phyloP scores from a whole-genome alignment of 2,888 invertebrate genomes.

The Protodeltote pygarga region DNA sequence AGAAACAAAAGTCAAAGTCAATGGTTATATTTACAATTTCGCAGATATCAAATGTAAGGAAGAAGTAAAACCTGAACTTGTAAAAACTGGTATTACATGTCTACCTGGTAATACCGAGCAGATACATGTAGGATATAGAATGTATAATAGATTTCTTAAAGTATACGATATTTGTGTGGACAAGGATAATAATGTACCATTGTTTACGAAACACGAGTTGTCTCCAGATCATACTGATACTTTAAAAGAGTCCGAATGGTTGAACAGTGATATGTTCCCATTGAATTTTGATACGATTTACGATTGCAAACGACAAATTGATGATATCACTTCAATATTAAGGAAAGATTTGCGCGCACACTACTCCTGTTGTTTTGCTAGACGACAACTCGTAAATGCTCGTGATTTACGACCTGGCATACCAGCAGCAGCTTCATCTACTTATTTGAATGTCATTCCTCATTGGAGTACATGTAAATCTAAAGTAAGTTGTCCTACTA shows the following conservation, averaged over 20 bases:
- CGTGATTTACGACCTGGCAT: constrained; percentile 62
- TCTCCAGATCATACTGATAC: constrained; percentile 38
- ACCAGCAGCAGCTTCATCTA: constrained; percentile 56
- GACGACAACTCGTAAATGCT: constrained; percentile 62
- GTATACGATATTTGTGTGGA: constrained; percentile 65
- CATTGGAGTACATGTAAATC: constrained; percentile 68
- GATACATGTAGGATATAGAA: constrained; percentile 53
- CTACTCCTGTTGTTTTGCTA: constrained; percentile 61
- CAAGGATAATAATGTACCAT: constrained; percentile 46
- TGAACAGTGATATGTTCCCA: constrained; percentile 34
- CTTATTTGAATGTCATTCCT: constrained; percentile 64
- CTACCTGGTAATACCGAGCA: constrained; percentile 44
- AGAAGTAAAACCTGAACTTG: constrained; percentile 39
- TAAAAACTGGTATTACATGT: constrained; percentile 46
- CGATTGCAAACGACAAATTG: constrained; percentile 51
- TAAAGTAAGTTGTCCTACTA: constrained; percentile 49
- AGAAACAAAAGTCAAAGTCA: constrained; percentile 46
- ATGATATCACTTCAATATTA: constrained; percentile 36
- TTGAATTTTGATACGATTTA: constrained; percentile 56
- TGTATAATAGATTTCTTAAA: constrained; percentile 28
- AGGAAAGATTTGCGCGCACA: constrained; percentile 35
- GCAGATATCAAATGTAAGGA: constrained; percentile 58
- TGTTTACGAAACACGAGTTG: constrained; percentile 54
- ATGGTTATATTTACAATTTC: constrained; percentile 44
- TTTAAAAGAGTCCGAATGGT: constrained; percentile 43